These are phyloP conservation scores for Melanerpes formicivorus DNA, from an alignment of 2,113 vertebrate species.

Conservation along the genomic window DNA sequence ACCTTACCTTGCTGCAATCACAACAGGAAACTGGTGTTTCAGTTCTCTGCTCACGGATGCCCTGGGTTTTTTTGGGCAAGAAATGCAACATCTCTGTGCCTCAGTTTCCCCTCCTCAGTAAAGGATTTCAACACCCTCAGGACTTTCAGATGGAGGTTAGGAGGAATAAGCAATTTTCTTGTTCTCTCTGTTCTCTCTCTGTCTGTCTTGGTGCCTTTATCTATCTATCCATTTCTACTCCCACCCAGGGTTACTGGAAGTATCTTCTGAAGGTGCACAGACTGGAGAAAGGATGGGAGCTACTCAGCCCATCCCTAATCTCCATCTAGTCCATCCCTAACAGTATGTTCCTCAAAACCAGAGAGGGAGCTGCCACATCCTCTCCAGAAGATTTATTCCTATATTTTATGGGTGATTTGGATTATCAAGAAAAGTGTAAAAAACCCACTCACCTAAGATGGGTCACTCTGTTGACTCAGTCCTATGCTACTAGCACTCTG, in stretches of 20 bases:
- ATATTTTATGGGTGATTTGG: background rate
- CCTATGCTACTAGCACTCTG: background rate
- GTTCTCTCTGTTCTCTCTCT: background rate
- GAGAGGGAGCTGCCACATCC: background rate
- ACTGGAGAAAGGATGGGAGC: background rate
- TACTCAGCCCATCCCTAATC: background rate
- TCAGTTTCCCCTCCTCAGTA: background rate
- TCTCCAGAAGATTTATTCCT: background rate
- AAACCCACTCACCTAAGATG: background rate
- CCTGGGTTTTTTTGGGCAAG: background rate
- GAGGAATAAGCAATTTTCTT: background rate
- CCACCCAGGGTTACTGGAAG: background rate
- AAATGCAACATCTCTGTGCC: background rate
- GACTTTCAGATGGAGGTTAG: background rate
- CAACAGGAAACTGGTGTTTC: background rate
- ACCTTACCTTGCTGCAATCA: too few relatives aligned
- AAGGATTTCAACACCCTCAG: background rate
- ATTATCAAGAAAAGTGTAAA: background rate
- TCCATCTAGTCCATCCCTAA: background rate
- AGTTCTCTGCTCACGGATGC: fast-evolving
- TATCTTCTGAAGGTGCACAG: background rate
- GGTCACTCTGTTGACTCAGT: background rate
- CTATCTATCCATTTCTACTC: background rate
- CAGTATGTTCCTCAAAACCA: background rate
- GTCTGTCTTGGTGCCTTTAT: background rate